phyloP scores from a whole-genome alignment of 1,140 invertebrate species.

The Drosophila nigrodunni region DNA sequence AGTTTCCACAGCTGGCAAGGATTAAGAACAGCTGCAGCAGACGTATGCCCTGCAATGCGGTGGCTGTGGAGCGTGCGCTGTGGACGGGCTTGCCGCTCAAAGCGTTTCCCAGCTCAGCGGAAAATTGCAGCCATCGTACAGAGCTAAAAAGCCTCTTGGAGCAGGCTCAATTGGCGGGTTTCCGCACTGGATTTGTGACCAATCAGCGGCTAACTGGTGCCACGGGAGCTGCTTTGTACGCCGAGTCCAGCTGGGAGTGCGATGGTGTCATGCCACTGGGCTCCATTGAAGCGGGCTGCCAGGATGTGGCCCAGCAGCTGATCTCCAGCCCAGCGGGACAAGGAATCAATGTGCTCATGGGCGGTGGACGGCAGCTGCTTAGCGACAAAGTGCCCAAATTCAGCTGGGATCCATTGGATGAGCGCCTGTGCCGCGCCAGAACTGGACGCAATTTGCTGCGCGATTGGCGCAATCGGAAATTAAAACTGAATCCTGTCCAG shows the following conservation, averaged over 20 bases:
- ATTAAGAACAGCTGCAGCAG: slow-evolving; percentile 62
- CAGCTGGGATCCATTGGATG: slow-evolving; percentile 48
- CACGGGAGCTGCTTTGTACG: slow-evolving; percentile 59
- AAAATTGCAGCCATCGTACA: slow-evolving; percentile 15
- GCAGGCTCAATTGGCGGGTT: slow-evolving; percentile 59
- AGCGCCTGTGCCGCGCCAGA: slow-evolving; percentile 54
- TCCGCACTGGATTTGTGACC: slow-evolving; percentile 73
- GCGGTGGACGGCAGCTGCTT: slow-evolving; percentile 71
- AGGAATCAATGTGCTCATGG: slow-evolving; percentile 63
- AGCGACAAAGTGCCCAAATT: slow-evolving; percentile 38
- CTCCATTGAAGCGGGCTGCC: slow-evolving; percentile 35
- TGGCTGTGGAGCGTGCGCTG: slow-evolving; percentile 25
- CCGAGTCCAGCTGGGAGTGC: slow-evolving; percentile 55
- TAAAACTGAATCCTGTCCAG: slow-evolving; percentile 17
- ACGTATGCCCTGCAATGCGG: slow-evolving; percentile 46
- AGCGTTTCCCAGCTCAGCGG: too few species aligned
- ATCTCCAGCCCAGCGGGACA: slow-evolving; percentile 43
- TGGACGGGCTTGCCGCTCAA: slow-evolving; percentile 57
- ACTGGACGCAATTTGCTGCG: slow-evolving; percentile 63
- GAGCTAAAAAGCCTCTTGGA: slow-evolving; percentile 51
- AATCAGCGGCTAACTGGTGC: slow-evolving; percentile 60
- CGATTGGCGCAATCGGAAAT: slow-evolving; percentile 59
- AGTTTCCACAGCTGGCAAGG: slow-evolving; percentile 49
- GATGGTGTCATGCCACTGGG: slow-evolving; percentile 52
- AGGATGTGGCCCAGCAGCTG: slow-evolving; percentile 63